Evolutionary conservation across 2,113 vertebrate genomes (phyloP), one percentile per base, ranked within the genome.

Genomic region (Colistium nudipinnis): DNA sequence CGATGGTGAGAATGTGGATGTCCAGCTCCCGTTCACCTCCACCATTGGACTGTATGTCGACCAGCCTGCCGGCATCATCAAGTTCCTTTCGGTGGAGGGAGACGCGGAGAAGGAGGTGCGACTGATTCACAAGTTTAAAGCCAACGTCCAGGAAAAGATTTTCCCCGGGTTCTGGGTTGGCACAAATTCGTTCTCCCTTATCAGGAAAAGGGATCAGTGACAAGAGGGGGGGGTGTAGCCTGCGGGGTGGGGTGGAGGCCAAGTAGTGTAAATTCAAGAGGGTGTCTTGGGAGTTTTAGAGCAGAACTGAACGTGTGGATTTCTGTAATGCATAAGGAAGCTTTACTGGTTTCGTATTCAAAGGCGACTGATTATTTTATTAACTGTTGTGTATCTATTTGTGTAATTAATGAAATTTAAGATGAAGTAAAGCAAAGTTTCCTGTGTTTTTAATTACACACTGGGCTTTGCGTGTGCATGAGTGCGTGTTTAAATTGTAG

Each of bases 131-230:
- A 88, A 81, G 68, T 93, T 86, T 78, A 87, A 88, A 17, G 54
- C 38, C 57, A 31, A 31, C 35, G 27, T 87, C 28, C 78, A 62
- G 3, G 92, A 93, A 45, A 91, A 90, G 62, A 9, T 92, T 2
- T 64, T 81, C 16, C 91, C 93, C 0, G 92, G 64, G 7, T 88
- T 93, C 81, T 94, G 93, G 93, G 53, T 94, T 1, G 93, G 92
- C 19, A 81, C 76, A 10, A 88, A 90, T 30, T 93, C 93, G 1
- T 83, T 43, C 72, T 93, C 90, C 68, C 62, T 70, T 9, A 60
- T 94, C 14, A 75, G 75, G 30, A 88, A 90, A 62, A 86, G 85
- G 36, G 84, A 89, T 16, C 81, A 87, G 70, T 83, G 84, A 83
- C 38, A 28, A 8, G 1, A 1, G 62, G 35, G 2, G n/a, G n/a